Evolutionary conservation across 2,797 vertebrate species (phyloP).

Genomic region (Malurus leucopterus): DNA sequence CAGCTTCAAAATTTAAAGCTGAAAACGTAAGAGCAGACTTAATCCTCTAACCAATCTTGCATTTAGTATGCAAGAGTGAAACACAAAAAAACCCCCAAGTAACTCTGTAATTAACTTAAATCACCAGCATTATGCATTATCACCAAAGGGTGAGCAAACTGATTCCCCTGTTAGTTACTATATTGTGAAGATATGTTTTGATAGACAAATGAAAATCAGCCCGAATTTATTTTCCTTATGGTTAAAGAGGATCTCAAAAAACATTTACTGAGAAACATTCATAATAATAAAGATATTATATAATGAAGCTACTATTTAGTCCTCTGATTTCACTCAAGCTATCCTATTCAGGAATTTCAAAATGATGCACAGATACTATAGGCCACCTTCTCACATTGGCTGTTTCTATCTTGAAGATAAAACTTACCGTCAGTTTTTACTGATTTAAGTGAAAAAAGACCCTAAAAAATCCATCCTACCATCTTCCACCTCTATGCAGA

Average conservation of each 20-base stretch:
- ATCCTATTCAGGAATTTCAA: not conserved
- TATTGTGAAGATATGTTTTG: not conserved
- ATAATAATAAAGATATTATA: not conserved
- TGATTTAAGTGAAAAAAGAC: not conserved
- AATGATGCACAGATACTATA: not conserved
- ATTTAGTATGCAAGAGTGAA: not conserved
- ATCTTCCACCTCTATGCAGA: not conserved
- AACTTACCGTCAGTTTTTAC: not conserved
- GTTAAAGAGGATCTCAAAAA: not conserved
- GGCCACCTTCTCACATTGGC: not conserved
- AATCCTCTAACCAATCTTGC: not conserved
- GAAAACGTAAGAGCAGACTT: not conserved
- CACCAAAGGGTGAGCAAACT: not conserved
- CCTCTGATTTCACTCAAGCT: not conserved
- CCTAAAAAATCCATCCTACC: not conserved
- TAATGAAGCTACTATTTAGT: not conserved
- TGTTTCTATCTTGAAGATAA: not conserved
- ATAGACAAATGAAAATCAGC: not conserved
- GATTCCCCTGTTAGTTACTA: not conserved
- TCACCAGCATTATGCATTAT: not conserved
- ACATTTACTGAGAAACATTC: not conserved
- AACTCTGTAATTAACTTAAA: not conserved
- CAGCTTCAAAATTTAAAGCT: not conserved
- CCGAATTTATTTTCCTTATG: not conserved
- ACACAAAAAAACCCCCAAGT: not conserved